Evolutionary conservation across 2,888 invertebrate species (phyloP), one percentile per base, ranked within the genome.

Genomic region (Mechanitis messenoides): DNA sequence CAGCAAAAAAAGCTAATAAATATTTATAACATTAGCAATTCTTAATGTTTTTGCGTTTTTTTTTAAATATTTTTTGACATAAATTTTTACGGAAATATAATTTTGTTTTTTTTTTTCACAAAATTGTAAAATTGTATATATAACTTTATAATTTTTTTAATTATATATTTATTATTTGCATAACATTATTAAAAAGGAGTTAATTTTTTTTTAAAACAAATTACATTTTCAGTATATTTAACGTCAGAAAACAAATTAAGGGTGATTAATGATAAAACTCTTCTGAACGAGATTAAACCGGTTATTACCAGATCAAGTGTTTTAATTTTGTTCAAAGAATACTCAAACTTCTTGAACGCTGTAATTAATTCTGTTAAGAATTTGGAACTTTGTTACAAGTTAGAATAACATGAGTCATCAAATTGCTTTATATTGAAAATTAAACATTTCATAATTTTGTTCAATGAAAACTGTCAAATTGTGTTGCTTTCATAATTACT

Each of bases 351-450:
- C 68, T 69, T 70, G 69, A 72, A 71, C 73, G 71, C 68, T 73
- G 75, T 82, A 83, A 83, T 85, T 83, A 83, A 81, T 83, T 80
- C 75, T 73, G 75, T 78, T 79, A 78, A 47, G 45, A 57, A 61
- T 47, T 56, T 56, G 72, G 71, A 73, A 60, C 12, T 50, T 50
- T 50, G 50, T 31, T 50, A 50, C 31, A 31, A 50, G 50, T 31
- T 50, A n/a, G 5, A 31, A 50, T 50, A 50, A 50, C 50, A 31
- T 50, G 50, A 50, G 31, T 50, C 31, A 7, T 28, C 50, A 50
- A 50, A 50, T 50, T 50, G 50, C 50, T 50, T 50, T 50, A 31
- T 50, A 7, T 50, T 31, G 7, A 50, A 47, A 47, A 20, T 47
- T 47, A n/a, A 47, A 47, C 20, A 31, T 50, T 50, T 50, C 50